Conservation (phyloP, 2,113 vertebrate species). For the Eclectus roratus region DNA sequence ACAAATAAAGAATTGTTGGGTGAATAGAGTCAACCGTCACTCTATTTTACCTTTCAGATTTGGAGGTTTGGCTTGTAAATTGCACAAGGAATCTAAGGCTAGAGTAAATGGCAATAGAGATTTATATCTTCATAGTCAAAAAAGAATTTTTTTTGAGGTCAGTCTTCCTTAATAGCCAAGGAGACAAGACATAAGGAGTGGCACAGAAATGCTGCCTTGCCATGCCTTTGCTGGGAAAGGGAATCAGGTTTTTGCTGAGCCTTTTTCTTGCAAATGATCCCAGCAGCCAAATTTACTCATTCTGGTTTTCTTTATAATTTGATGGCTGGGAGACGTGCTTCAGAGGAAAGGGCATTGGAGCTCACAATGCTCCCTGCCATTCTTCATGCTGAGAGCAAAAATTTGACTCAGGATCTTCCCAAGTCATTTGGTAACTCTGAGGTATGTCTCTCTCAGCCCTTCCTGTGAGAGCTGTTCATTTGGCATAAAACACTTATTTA, state of each 20-base stretch:
- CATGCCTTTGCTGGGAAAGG: not conserved
- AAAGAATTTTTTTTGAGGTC: not conserved
- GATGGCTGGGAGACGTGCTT: not conserved
- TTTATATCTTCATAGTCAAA: not conserved
- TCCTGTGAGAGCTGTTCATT: slow-evolving; percentile 29
- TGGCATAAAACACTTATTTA: not conserved
- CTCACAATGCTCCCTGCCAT: not conserved
- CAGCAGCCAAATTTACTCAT: not conserved
- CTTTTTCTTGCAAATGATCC: not conserved
- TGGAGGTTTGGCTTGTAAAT: not conserved
- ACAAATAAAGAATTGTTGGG: not conserved
- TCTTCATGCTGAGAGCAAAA: not conserved
- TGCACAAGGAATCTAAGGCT: not conserved
- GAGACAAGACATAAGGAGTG: rapidly evolving
- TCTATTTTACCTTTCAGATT: not conserved
- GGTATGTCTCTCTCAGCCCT: not conserved
- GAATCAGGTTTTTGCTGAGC: not conserved
- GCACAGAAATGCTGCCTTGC: not conserved
- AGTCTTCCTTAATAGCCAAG: not conserved
- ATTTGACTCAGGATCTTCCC: not conserved
- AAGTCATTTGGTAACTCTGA: slow-evolving; percentile 13
- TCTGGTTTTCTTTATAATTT: not conserved
- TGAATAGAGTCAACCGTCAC: not conserved
- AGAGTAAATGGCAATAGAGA: not conserved
- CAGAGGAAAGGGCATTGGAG: not conserved